A percentile compares a stretch with the other conserved stretches of the same genome.
Evolutionary conservation across 2,888 invertebrate species (phyloP).

Genomic region (Epicampocera succincta): DNA sequence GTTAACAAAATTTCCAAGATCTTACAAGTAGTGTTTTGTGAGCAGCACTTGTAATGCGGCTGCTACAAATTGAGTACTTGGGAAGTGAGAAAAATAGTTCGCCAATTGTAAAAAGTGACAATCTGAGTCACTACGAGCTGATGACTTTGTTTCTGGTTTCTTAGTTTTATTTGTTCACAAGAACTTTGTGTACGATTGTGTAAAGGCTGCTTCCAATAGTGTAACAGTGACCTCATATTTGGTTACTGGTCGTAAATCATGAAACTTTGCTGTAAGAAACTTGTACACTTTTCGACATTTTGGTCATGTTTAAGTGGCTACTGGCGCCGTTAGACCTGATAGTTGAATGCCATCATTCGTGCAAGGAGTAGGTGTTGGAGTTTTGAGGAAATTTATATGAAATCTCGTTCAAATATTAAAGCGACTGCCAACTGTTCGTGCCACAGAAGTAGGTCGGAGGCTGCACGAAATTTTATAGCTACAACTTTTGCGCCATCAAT

Average conservation of each 20-base stretch:
- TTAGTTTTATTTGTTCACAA: slow-evolving; percentile 32
- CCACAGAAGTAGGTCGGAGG: no score
- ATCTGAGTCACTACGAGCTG: slow-evolving; percentile 43
- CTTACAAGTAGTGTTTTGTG: slow-evolving; percentile 31
- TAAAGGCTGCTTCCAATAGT: slow-evolving; percentile 25
- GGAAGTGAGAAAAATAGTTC: slow-evolving; percentile 54
- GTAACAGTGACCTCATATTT: slow-evolving; percentile 67
- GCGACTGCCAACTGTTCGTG: no score
- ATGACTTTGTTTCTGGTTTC: slow-evolving; percentile 37
- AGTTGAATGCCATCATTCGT: slow-evolving; percentile 33
- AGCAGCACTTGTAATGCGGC: slow-evolving; percentile 59
- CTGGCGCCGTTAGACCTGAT: slow-evolving; percentile 66
- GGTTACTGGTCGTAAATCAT: slow-evolving; percentile 64
- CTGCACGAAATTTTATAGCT: no score
- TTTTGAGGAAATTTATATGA: background rate
- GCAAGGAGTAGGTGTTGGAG: slow-evolving; percentile 45
- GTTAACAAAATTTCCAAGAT: slow-evolving; percentile 16
- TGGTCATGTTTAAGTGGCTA: slow-evolving; percentile 71
- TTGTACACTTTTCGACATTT: slow-evolving; percentile 58
- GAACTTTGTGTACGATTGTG: slow-evolving; percentile 20
- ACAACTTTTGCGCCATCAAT: no score
- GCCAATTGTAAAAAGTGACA: slow-evolving; percentile 30
- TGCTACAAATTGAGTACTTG: slow-evolving; percentile 36
- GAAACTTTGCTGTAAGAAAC: slow-evolving; percentile 45
- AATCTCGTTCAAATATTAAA: no score